Conservation (phyloP, 2,113 vertebrate species). For the Anguilla rostrata region DNA sequence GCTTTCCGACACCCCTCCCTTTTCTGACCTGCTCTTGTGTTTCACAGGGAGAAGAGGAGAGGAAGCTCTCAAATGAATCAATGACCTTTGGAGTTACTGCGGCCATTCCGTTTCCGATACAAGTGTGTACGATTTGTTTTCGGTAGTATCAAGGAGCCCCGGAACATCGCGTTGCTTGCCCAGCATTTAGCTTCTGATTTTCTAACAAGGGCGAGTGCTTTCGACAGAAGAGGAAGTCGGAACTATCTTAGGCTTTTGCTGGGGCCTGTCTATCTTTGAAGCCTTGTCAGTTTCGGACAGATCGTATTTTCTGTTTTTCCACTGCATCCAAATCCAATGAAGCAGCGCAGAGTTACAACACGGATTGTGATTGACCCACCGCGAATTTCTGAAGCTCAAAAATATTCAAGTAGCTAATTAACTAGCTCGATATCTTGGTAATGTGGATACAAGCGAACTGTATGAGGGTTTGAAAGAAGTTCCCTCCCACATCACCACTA, state of each 20-base stretch:
- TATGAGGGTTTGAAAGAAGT: not conserved
- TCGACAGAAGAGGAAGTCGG: conserved; percentile 66
- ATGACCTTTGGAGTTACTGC: conserved; percentile 65
- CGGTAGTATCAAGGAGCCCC: conserved; percentile 24
- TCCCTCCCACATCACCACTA: not conserved
- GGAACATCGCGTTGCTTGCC: conserved; percentile 30
- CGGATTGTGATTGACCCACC: not conserved
- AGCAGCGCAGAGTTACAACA: not conserved
- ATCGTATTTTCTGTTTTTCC: not conserved
- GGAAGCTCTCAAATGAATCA: conserved; percentile 68
- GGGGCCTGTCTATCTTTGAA: conserved; percentile 57
- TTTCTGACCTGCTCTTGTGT: conserved; percentile 67
- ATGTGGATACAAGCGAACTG: not conserved
- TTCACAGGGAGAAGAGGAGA: conserved; percentile 56
- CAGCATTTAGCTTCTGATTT: conserved; percentile 41
- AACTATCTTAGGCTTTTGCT: conserved; percentile 56
- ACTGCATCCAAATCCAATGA: not conserved
- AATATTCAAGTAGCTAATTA: not conserved
- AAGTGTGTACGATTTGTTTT: conserved; percentile 32
- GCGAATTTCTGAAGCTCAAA: not conserved
- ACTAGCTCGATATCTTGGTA: not conserved
- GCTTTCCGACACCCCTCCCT: conserved; percentile 66
- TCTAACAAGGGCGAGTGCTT: conserved; percentile 48
- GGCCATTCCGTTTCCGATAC: conserved; percentile 43
- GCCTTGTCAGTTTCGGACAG: not conserved